These are phyloP conservation scores for Aphrocallistes beatrix DNA, from an alignment of 37 sponge, comb jelly and placozoan species.

Conservation along the genomic window DNA sequence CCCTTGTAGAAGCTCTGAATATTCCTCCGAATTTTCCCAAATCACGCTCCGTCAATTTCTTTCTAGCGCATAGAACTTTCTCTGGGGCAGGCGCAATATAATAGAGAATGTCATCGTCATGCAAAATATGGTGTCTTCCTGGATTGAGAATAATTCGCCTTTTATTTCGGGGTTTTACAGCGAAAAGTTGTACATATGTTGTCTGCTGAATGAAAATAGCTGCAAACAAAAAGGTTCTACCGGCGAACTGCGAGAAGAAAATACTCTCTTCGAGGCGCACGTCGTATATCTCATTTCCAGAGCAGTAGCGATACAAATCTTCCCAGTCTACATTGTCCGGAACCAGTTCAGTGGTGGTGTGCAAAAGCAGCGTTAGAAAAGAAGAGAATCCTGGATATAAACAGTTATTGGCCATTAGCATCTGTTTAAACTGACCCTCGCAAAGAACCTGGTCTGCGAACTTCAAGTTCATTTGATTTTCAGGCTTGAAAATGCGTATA, in stretches of 20 bases:
- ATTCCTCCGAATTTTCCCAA: too few relatives aligned
- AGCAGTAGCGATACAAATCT: not conserved
- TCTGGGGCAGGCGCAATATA: conserved; percentile 51
- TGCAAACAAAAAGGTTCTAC: conserved; percentile 63
- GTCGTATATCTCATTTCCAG: not conserved
- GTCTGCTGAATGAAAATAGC: conserved; percentile 31
- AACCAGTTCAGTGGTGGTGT: conserved; percentile 40
- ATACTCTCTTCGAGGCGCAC: not conserved
- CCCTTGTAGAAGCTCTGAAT: too few relatives aligned
- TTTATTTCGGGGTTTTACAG: not conserved
- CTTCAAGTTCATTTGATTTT: conserved; percentile 37
- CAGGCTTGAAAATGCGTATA: conserved; percentile 47
- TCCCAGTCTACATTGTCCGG: not conserved
- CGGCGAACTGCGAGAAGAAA: conserved; percentile 26
- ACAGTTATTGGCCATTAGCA: conserved; percentile 49
- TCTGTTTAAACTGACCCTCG: conserved; percentile 43
- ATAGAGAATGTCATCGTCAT: conserved; percentile 37
- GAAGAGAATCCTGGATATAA: conserved; percentile 49
- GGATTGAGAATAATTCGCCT: conserved; percentile 45
- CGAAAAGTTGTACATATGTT: not conserved
- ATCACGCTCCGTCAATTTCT: not conserved
- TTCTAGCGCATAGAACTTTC: not conserved
- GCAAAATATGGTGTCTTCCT: conserved; percentile 35
- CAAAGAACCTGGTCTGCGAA: conserved; percentile 43
- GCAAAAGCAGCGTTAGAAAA: conserved; percentile 48